Evolutionary conservation across 2,113 vertebrate species (phyloP), one percentile per base, ranked within the genome.

Genomic region (Macquaria australasica): DNA sequence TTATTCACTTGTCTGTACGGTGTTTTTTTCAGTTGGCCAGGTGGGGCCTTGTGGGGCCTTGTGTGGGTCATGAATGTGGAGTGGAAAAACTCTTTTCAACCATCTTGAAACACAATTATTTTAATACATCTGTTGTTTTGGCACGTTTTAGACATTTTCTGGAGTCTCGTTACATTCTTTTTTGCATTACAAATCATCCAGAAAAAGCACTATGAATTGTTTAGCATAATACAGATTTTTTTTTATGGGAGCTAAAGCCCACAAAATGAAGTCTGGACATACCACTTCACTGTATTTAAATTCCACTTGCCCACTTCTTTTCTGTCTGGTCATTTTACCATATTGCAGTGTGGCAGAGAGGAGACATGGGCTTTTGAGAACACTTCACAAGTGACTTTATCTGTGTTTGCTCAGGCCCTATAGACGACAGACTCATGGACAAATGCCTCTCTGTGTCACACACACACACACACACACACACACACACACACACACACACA

Each of bases 341-440:
- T 23, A 11, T 60, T 60, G 39, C 58, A 43, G 66, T 45, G 45
- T 66, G 86, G 64, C 60, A 78, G 50, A 53, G 56, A 71, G 67
- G 60, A 39, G 34, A 37, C 39, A 7, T 66, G 58, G 73, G 70
- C 82, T 63, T 85, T 70, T 82, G 60, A 78, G 59, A 71, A 83
- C 53, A 79, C 82, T 84, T 88, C 69, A 78, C 66, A 63, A 78
- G 73, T 73, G 85, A 88, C 82, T 88, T 90, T 93, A 94, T 94
- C 92, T 67, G 81, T 84, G 82, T 90, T 94, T 90, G 89, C 72
- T 79, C 91, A 95, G 94, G 84, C 81, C 69, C 78, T 68, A 56
- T 63, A 59, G 74, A 37, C 41, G 31, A 80, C 81, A 73, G 58
- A 34, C 60, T 60, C 70, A 53, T 79, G 86, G 82, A 82, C 71